These are phyloP conservation scores for Tachina grossa DNA, from an alignment of 2,888 invertebrate genomes.

Conservation along the genomic window DNA sequence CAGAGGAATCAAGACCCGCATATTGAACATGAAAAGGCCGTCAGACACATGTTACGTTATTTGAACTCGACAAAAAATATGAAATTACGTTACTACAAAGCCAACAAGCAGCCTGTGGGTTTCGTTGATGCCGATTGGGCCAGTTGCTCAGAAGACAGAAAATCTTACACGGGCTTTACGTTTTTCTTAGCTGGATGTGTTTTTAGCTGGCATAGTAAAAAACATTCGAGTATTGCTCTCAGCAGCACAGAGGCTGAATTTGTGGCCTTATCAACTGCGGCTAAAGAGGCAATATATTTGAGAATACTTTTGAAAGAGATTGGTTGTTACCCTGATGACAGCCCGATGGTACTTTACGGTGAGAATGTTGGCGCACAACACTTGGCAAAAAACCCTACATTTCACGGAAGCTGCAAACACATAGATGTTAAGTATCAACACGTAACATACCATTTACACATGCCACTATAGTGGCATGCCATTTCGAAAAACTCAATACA, in stretches of 20 bases:
- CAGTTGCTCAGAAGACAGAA: not conserved
- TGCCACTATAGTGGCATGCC: too few species aligned
- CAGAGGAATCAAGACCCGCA: slow-evolving; percentile 31
- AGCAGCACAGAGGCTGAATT: not conserved
- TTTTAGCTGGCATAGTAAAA: slow-evolving; percentile 4
- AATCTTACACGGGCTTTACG: not conserved
- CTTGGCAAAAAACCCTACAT: slow-evolving; percentile 31
- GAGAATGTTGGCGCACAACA: slow-evolving; percentile 41
- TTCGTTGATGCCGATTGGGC: not conserved
- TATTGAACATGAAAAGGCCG: not conserved
- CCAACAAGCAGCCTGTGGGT: not conserved
- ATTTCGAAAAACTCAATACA: too few species aligned
- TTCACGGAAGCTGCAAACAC: not conserved
- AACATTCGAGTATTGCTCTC: slow-evolving; percentile 9
- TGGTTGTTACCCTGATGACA: not conserved
- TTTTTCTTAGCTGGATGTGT: not conserved
- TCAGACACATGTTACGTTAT: slow-evolving; percentile 26
- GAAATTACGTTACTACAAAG: not conserved
- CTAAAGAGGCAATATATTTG: not conserved
- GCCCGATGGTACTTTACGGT: not conserved
- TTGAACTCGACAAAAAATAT: not conserved
- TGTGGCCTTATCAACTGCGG: slow-evolving; percentile 10
- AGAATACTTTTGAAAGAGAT: not conserved
- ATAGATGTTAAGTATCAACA: not conserved
- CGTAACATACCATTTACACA: too few species aligned